Conservation (phyloP, 2,797 vertebrate genomes). For the Epinephelus awoara region DNA sequence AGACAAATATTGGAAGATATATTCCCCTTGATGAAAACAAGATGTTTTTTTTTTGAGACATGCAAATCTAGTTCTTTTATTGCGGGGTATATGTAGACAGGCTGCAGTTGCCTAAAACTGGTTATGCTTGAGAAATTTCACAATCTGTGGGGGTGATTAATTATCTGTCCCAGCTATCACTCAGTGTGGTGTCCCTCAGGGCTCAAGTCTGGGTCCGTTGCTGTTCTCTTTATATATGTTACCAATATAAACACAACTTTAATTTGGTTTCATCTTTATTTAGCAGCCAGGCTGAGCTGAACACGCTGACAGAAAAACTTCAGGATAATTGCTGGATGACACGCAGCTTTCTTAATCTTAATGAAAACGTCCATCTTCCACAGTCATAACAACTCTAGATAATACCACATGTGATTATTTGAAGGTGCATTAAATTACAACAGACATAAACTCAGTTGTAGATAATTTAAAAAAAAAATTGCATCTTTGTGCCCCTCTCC, state of each 20-base stretch:
- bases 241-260: neutral
- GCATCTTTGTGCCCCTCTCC: neutral
- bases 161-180: neutral
- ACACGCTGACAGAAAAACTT: constrained; percentile 2
- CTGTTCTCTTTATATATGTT: neutral
- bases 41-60: neutral
- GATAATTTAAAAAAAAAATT: too few relatives aligned
- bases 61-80: neutral
- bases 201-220: constrained; percentile 11
- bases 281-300: neutral
- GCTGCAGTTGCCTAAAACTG: neutral
- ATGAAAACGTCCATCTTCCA: neutral
- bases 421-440: neutral
- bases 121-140: neutral
- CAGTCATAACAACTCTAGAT: neutral
- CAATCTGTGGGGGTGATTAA: neutral
- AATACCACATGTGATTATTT: neutral
- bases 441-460: neutral
- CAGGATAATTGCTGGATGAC: neutral
- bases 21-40: neutral
- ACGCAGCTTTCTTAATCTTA: too few relatives aligned
- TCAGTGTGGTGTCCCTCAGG: constrained; percentile 1
- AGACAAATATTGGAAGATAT: neutral
- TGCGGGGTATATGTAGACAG: neutral
- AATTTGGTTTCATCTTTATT: neutral